Evolutionary conservation across 1,140 invertebrate species (phyloP), one percentile per base, ranked within the genome.

Genomic region (Aphelinus certus): DNA sequence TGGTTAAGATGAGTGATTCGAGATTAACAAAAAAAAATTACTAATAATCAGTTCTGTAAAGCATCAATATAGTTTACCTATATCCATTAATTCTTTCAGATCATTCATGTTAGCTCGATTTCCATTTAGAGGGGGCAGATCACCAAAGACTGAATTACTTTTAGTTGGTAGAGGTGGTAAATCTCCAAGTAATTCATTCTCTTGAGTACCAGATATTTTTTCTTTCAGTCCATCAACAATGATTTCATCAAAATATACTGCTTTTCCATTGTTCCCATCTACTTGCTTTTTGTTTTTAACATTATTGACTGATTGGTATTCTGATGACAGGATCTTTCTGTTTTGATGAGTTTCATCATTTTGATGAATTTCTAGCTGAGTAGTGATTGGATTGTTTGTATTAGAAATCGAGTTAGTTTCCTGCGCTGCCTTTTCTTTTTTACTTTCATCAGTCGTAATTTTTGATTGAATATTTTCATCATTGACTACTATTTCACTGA

Each of bases 71-170:
- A 26, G 26, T 26, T 82, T 77, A 88, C 88, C 85, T 73, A 86
- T 84, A 72, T 89, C 83, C 79, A 89, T 84, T 46, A 89, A 78
- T 77, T 88, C 83, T 72, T 89, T 89, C 5, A 89, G 76, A 73
- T 89, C 87, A 75, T 85, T 86, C 49, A 88, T 86, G 76, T 88
- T 86, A 75, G 84, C 79, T 69, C 86, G 89, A 79, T 86, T 86
- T 49, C 84, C 83, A 79, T 87, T 87, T 45, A 88, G 75, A 7
- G 84, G 83, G 47, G 85, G 87, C 43, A 87, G 77, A 80, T 87
- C 85, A 61, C 80, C 77, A 77, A 85, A 85, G 80, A 85, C 84
- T 76, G 85, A 87, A 79, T 84, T 85, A 73, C 79, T 77, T 76
- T 84, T 84, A 68, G 85, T 76, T 76, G 83, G 81, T 68, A 88